Evolutionary conservation across 1,140 invertebrate genomes (phyloP), one percentile per base, ranked within the genome.

Genomic region (Trachymyrmex cornetzi): DNA sequence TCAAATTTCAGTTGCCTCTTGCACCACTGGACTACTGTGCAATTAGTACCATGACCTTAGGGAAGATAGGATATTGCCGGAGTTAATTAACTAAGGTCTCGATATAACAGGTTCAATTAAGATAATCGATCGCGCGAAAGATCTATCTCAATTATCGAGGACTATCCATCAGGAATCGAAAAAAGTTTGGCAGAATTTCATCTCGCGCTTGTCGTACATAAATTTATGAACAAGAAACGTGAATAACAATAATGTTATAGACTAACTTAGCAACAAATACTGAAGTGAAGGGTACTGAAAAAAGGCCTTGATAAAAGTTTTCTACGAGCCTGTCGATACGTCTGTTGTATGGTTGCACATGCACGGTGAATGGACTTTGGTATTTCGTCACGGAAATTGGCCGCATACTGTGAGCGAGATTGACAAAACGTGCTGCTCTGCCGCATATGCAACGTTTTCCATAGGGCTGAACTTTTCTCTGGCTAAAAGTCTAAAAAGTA

Each of bases 371-470:
- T 59, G 71, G 69, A 74, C 85, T 87, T 77, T 30, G 79, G 66
- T 74, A 90, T 89, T 90, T 87, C 59, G 19, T 44, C 59, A 64
- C 11, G 77, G 59, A 90, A 87, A 90, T 90, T 90, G 85, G 64
- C 22, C 55, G 82, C 24, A 55, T 59, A 80, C 34, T 69, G 44
- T 12, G 44, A 50, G n/a, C 19, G 59, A 87, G 77, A 90, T 75
- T 53, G 27, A 38, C 19, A 53, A 87, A 89, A 90, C 80, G 64
- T 24, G 30, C 16, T 38, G 34, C 38, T 14, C 48, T 11, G 44
- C 85, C 71, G 64, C 55, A 74, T 89, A 89, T 88, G 71, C 74
- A 57, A 80, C 57, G 57, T 86, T 30, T 77, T 81, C 66, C 66
- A 75, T 80, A 86, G 61, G 27, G 61, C 34, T 74, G 87, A 88